Conservation (phyloP, 2,888 invertebrate species). For the Melieria crassipennis region DNA sequence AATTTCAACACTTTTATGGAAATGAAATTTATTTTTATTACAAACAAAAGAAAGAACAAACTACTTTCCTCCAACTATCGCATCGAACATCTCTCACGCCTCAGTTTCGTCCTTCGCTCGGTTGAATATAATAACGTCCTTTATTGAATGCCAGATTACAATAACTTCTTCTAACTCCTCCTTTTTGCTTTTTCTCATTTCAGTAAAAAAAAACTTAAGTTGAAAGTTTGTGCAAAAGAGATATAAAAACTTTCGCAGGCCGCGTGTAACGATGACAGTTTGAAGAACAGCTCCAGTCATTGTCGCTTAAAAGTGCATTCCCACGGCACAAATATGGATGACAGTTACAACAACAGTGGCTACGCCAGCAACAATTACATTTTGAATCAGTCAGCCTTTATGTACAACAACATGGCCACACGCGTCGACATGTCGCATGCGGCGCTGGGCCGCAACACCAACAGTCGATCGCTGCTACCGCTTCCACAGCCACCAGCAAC, state of each 20-base stretch:
- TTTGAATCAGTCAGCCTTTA: slow-evolving; percentile 1
- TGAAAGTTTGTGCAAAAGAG: too few relatives aligned
- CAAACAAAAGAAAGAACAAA: background rate
- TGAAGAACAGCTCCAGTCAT: background rate
- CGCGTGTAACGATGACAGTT: background rate
- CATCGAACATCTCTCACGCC: background rate
- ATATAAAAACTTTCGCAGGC: too few relatives aligned
- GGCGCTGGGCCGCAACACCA: too few relatives aligned
- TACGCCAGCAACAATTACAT: slow-evolving; percentile 19
- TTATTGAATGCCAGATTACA: background rate
- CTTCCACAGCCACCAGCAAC: slow-evolving; percentile 12
- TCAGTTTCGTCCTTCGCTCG: background rate
- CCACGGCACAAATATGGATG: slow-evolving; percentile 10
- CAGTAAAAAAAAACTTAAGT: too few relatives aligned
- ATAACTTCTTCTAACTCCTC: too few relatives aligned
- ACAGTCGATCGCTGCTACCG: too few relatives aligned
- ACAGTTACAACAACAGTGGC: slow-evolving; percentile 26
- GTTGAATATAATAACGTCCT: background rate
- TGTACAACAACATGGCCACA: background rate
- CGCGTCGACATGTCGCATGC: too few relatives aligned
- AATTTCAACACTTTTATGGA: too few relatives aligned
- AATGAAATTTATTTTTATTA: too few relatives aligned
- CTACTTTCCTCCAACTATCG: background rate
- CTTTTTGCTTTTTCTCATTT: too few relatives aligned
- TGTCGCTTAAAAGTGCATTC: too few relatives aligned